phyloP scores from a whole-genome alignment of 2,797 vertebrate genomes.

The Peromyscus attwateri region DNA sequence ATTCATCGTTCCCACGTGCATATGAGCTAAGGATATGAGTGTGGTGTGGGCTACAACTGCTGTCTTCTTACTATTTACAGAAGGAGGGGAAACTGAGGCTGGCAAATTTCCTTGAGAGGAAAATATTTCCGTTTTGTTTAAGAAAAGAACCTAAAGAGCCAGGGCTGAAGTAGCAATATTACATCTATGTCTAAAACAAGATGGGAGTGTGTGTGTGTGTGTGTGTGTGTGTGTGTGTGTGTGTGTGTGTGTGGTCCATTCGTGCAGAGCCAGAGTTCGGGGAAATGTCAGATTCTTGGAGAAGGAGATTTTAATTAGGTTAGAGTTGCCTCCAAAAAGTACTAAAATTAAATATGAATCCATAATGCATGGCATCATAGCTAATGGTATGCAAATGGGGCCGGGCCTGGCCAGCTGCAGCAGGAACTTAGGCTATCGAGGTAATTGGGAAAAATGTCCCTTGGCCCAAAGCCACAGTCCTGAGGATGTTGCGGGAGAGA shows the following conservation, averaged over 20 bases:
- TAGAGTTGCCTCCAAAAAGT: constrained; percentile 80
- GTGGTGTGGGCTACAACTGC: background rate
- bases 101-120: constrained; percentile 33
- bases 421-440: constrained; percentile 67
- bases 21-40: background rate
- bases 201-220: background rate
- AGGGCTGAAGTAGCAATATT: background rate
- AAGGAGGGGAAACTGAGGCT: background rate
- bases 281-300: constrained; percentile 79
- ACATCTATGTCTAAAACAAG: background rate
- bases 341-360: constrained; percentile 83
- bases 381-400: constrained; percentile 83
- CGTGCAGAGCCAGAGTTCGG: background rate
- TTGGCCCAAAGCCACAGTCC: constrained; percentile 70
- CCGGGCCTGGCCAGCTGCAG: constrained; percentile 65
- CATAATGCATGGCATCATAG: constrained; percentile 80
- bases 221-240: background rate
- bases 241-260: background rate
- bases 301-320: constrained; percentile 82
- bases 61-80: background rate
- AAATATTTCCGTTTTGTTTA: constrained; percentile 19
- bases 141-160: constrained; percentile 30
- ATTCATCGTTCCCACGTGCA: background rate
- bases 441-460: constrained; percentile 83
- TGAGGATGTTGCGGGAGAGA: constrained; percentile 24